Percentiles rank a stretch among this genome's conserved stretches.
These are phyloP conservation scores for Coracopsis vasa DNA, from an alignment of 2,113 vertebrate species.

Conservation along the genomic window DNA sequence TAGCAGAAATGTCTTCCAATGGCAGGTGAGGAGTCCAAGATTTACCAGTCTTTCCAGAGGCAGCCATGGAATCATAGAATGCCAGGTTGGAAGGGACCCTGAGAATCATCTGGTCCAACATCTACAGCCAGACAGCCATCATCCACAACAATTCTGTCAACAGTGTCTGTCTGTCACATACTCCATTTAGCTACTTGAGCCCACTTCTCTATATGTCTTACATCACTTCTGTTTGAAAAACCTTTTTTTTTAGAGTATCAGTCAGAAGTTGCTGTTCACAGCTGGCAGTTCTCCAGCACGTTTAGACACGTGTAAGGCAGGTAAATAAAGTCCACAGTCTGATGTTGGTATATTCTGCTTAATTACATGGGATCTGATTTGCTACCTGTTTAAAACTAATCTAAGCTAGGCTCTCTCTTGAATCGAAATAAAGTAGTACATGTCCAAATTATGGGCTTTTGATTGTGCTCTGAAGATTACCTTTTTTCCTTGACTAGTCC, in stretches of 20 bases:
- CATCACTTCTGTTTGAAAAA: not conserved
- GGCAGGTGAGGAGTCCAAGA: not conserved
- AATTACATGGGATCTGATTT: not conserved
- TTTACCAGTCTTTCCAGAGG: not conserved
- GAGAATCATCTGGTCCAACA: not conserved
- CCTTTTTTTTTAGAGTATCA: not conserved
- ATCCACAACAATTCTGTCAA: not conserved
- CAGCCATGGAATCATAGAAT: not conserved
- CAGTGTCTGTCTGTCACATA: rapidly evolving
- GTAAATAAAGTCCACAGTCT: not conserved
- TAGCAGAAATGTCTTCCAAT: not conserved
- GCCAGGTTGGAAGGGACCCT: not conserved
- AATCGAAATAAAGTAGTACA: not conserved
- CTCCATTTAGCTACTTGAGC: not conserved
- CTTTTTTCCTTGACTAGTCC: constrained; percentile 35
- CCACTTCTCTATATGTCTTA: not conserved
- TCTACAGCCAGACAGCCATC: not conserved
- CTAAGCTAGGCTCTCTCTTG: not conserved
- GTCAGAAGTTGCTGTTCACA: not conserved
- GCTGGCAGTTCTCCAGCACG: not conserved
- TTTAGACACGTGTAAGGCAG: not conserved
- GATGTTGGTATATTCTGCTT: not conserved
- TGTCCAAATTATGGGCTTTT: constrained; percentile 29
- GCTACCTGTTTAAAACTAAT: constrained; percentile 32
- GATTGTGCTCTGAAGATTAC: constrained; percentile 32